A percentile compares a stretch with the other conserved stretches of the same genome.
phyloP scores from a whole-genome alignment of 2,113 vertebrate species.

The Alaudala cheleensis region DNA sequence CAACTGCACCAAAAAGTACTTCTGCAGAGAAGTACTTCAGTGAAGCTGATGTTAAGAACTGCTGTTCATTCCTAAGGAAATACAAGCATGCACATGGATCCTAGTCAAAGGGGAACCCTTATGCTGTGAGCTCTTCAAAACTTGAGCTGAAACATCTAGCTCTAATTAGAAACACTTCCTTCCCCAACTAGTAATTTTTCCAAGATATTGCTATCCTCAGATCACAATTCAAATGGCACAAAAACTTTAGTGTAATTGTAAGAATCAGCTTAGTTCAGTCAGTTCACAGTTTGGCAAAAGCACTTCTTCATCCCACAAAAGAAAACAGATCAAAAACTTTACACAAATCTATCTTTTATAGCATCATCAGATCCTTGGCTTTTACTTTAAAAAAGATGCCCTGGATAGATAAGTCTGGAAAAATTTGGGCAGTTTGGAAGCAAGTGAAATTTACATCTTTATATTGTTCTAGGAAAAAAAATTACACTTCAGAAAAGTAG shows the following conservation, averaged over 20 bases:
- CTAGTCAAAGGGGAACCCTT: slow-evolving; percentile 26
- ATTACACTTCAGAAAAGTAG: background rate
- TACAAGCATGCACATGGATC: background rate
- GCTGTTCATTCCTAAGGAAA: slow-evolving; percentile 35
- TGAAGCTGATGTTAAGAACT: background rate
- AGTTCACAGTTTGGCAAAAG: background rate
- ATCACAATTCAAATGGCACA: background rate
- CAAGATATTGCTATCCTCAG: slow-evolving; percentile 6
- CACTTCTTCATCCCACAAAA: background rate
- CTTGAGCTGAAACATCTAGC: slow-evolving; percentile 10
- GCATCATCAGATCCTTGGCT: background rate
- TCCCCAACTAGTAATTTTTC: background rate
- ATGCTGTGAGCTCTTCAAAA: slow-evolving; percentile 24
- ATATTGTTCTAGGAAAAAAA: background rate
- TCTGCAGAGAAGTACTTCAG: background rate
- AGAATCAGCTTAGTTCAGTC: background rate
- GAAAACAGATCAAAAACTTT: background rate
- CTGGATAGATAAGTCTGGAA: background rate
- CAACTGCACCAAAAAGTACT: background rate
- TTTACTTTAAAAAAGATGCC: background rate
- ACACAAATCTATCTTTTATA: background rate
- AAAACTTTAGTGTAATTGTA: background rate
- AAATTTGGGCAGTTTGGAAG: background rate
- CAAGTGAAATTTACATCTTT: background rate
- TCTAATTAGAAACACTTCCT: slow-evolving; percentile 67